These are phyloP conservation scores for Acleris literana DNA, from an alignment of 2,888 invertebrate species.

Conservation along the genomic window DNA sequence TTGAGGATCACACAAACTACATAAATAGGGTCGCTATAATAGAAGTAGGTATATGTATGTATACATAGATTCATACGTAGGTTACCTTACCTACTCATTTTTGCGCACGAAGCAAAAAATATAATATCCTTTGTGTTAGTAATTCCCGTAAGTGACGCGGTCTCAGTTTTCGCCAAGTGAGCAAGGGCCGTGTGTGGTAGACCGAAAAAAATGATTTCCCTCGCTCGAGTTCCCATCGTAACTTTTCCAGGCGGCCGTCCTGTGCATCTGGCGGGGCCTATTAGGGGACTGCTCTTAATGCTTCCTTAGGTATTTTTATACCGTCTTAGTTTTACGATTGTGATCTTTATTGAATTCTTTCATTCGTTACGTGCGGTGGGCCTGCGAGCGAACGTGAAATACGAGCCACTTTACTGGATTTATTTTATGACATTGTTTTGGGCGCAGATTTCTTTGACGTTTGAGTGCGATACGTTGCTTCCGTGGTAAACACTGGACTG, in stretches of 20 bases:
- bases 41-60: not conserved
- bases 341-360: conserved; percentile 81
- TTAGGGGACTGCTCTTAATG: conserved; percentile 81
- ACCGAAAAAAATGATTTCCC: conserved; percentile 83
- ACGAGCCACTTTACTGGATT: conserved; percentile 76
- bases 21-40: not conserved
- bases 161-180: conserved; percentile 75
- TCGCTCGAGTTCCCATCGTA: conserved; percentile 79
- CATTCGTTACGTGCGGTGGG: conserved; percentile 61
- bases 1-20: too few species aligned
- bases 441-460: conserved; percentile 30
- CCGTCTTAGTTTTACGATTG: conserved; percentile 81
- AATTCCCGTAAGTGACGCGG: conserved; percentile 63
- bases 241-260: conserved; percentile 81
- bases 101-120: conserved; percentile 51
- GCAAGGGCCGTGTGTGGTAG: conserved; percentile 81
- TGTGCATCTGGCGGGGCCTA: conserved; percentile 82
- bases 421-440: conserved; percentile 69
- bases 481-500: not conserved
- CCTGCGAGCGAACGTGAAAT: conserved; percentile 76
- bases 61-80: conserved; percentile 13
- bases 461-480: conserved; percentile 43
- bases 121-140: conserved; percentile 60
- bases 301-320: conserved; percentile 82
- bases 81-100: conserved; percentile 1